phyloP scores from a whole-genome alignment of 2,113 vertebrate genomes.

The Paralichthys olivaceus region DNA sequence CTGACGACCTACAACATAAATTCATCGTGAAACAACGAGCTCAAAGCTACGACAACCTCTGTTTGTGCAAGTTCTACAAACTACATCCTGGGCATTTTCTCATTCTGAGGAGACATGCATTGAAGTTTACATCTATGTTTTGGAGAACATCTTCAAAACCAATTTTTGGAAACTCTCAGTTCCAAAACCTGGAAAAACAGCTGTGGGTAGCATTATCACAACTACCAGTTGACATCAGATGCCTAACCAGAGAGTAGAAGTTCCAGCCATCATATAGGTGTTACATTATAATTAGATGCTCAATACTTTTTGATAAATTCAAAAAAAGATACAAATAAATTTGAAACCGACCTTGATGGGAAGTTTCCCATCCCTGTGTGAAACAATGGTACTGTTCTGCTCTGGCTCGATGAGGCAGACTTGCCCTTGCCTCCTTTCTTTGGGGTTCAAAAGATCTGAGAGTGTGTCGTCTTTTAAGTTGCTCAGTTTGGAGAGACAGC shows the following conservation, averaged over 20 bases:
- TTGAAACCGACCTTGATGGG: too few species aligned
- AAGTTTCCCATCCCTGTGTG: background rate
- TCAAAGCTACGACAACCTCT: background rate
- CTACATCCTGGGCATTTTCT: too few species aligned
- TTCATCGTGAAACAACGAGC: background rate
- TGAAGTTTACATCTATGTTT: background rate
- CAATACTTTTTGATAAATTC: too few species aligned
- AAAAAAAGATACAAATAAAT: too few species aligned
- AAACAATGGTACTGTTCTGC: background rate
- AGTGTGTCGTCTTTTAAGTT: conserved; percentile 55
- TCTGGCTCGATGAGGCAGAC: background rate
- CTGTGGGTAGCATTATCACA: background rate
- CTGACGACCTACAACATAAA: background rate
- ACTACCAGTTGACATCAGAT: background rate
- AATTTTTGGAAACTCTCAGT: background rate
- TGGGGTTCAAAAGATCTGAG: conserved; percentile 51
- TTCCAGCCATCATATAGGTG: background rate
- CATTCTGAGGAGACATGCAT: too few species aligned
- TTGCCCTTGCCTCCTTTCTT: background rate
- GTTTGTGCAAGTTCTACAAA: background rate
- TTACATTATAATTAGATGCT: too few species aligned
- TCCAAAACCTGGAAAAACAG: background rate
- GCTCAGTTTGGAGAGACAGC: conserved; percentile 57
- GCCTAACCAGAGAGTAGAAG: background rate
- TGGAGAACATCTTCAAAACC: background rate